Evolutionary conservation across 2,888 invertebrate species (phyloP).

Genomic region (Macaria liturata): DNA sequence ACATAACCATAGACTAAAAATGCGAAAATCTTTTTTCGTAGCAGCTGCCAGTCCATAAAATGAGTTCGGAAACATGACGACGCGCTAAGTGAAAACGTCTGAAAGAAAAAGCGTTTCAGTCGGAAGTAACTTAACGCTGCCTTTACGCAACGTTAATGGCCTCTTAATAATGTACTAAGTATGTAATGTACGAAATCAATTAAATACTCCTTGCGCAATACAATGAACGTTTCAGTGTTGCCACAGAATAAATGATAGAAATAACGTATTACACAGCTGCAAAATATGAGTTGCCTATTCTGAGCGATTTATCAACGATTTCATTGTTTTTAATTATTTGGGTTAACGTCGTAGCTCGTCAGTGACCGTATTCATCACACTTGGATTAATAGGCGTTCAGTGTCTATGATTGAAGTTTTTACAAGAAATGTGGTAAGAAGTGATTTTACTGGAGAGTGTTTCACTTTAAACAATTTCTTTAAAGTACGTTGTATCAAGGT

Average conservation of each 20-base stretch:
- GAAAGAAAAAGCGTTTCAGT: constrained; percentile 14
- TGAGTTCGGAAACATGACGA: constrained; percentile 11
- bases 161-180: constrained; percentile 2
- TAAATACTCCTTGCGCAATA: constrained; percentile 16
- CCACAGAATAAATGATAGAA: too few species aligned
- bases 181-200: constrained; percentile 13
- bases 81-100: constrained; percentile 22
- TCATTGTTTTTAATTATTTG: not conserved
- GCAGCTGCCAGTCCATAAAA: too few species aligned
- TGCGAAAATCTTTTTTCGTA: too few species aligned
- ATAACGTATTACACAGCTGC: not conserved
- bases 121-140: constrained; percentile 30
- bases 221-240: constrained; percentile 1
- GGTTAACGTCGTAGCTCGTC: not conserved
- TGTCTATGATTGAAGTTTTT: too few species aligned
- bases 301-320: not conserved
- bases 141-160: constrained; percentile 33
- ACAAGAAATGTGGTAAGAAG: too few species aligned
- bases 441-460: too few species aligned
- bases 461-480: too few species aligned
- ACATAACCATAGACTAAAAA: too few species aligned
- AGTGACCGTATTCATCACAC: too few species aligned
- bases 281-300: constrained; percentile 1
- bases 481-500: too few species aligned
- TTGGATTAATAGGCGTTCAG: too few species aligned